phyloP scores from a whole-genome alignment of 2,888 invertebrate genomes.

The Diloba caeruleocephala region DNA sequence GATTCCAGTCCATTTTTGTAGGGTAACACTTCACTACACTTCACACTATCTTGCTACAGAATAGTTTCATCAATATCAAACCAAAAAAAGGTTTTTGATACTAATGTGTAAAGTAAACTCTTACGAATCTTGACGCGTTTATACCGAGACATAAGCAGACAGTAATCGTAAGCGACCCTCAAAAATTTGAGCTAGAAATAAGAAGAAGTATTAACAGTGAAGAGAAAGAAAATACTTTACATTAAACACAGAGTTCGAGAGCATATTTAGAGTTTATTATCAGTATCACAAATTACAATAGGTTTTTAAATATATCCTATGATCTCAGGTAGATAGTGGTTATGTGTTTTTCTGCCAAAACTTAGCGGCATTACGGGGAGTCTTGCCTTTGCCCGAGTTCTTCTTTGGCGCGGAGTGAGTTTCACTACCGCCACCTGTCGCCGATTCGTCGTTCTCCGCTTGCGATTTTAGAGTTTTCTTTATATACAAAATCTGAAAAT shows the following conservation, averaged over 20 bases:
- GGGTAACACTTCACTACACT: too few species aligned
- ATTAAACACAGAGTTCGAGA: constrained; percentile 14
- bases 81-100: too few species aligned
- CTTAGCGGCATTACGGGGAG: constrained; percentile 91
- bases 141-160: too few species aligned
- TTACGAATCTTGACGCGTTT: too few species aligned
- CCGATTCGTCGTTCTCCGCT: constrained; percentile 95
- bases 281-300: constrained; percentile 63
- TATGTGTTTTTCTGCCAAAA: constrained; percentile 91
- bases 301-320: constrained; percentile 47
- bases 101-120: too few species aligned
- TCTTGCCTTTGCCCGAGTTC: constrained; percentile 93
- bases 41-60: too few species aligned
- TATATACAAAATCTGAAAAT: constrained; percentile 93
- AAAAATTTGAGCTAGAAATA: too few species aligned
- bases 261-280: constrained; percentile 54
- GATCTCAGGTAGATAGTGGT: constrained; percentile 30
- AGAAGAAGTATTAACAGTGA: too few species aligned
- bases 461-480: constrained; percentile 96
- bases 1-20: too few species aligned
- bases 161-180: too few species aligned
- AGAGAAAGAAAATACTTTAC: not conserved
- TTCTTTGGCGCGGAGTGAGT: constrained; percentile 90
- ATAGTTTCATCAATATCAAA: too few species aligned
- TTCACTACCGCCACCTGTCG: constrained; percentile 91